Base-by-base conservation (phyloP, 2,797 vertebrate species). In the Lagodon rhomboides region DNA sequence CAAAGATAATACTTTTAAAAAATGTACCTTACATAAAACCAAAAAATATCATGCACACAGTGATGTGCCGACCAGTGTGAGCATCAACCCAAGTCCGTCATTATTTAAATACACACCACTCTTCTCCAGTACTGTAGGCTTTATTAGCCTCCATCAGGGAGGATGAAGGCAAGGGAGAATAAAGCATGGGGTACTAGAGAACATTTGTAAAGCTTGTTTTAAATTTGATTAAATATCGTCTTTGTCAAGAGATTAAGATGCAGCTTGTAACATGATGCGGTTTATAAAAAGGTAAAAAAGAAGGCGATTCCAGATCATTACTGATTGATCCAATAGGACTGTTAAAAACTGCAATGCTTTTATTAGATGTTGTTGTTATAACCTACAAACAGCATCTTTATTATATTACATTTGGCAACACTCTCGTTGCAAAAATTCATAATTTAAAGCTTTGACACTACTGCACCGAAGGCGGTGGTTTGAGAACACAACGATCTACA, bases 231-330 rank as follows among this genome's bases (percentile, higher is more conserved):
- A 70, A 43, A 59, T 30, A 62, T 55, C 17, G 38, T 69, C 34
- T 69, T 79, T 76, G 67, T 76, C 66, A 58, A 64, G 13, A 58
- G 55, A 54, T 73, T 20, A 54, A 68, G 20, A 70, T 83, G 55
- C 65, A 78, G 62, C 46, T 74, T 73, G 68, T 82, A 50, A 68
- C 12, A 60, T 60, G 41, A 3, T 71, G 15, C 9, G 20, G 44
- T 25, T 80, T 44, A 69, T 41, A 4, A 49, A 60, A 43, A 10
- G 53, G 34, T 50, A 46, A 68, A 70, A 68, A 70, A 18, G 4
- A 2, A 60, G 27, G 23, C 2, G 1, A 61, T 9, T 47, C 12
- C 2, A n/a, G 7, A 12, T 76, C 8, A 1, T 43, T 38, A 51
- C 25, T 9, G 3, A 51, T 7, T 18, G 4, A 54, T 18, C 3